These are phyloP conservation scores for Cercocebus atys DNA, from an alignment of 2,113 vertebrate species.

Conservation along the genomic window DNA sequence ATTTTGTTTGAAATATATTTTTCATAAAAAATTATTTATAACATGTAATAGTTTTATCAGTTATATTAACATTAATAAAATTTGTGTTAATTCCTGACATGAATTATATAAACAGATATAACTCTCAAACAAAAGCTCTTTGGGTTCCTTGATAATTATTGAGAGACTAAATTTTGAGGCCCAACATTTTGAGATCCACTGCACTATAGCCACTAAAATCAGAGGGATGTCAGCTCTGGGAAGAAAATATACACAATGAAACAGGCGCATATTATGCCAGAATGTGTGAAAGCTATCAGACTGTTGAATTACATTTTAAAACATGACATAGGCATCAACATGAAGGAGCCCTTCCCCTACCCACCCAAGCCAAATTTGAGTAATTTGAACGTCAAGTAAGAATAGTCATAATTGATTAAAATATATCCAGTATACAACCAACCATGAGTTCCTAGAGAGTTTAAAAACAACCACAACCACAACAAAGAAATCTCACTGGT, in stretches of 20 bases:
- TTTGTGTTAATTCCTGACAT: background rate
- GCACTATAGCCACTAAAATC: background rate
- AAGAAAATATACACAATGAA: background rate
- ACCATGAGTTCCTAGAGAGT: background rate
- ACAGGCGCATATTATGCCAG: background rate
- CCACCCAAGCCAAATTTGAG: background rate
- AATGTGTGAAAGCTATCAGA: background rate
- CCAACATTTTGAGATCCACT: background rate
- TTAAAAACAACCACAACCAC: background rate
- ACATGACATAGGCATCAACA: background rate
- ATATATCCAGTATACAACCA: background rate
- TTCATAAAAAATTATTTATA: slow-evolving; percentile 2
- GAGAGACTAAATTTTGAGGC: background rate
- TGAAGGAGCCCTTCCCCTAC: background rate
- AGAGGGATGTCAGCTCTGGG: background rate
- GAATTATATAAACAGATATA: background rate
- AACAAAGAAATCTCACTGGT: background rate
- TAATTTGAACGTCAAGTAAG: background rate
- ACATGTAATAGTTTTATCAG: background rate
- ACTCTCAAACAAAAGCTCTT: background rate
- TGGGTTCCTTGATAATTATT: background rate
- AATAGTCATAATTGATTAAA: background rate
- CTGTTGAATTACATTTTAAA: background rate
- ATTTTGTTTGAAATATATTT: slow-evolving; percentile 19
- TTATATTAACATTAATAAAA: slow-evolving; percentile 8